Evolutionary conservation across 2,797 vertebrate species (phyloP), one percentile per base, ranked within the genome.

Genomic region (Thaleichthys pacificus): DNA sequence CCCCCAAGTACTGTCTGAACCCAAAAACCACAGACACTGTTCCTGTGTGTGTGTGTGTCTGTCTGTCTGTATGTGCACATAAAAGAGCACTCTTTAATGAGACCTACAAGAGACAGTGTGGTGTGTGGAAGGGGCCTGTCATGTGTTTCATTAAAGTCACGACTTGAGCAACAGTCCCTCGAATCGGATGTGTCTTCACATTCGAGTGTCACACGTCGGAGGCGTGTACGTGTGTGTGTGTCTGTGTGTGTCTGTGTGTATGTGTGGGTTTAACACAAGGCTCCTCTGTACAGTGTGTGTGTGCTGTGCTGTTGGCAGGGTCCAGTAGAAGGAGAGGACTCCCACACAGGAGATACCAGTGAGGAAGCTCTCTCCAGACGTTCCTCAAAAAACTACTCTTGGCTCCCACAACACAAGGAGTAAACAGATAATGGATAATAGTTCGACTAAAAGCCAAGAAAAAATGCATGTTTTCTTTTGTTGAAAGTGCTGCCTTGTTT

Each of bases 331-430:
- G 69, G n/a, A 65, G 85, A 87, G 86, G 79, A 81, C 86, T 87
- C 87, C 86, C 85, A 89, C 85, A 79, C 83, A 83, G 79, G 74
- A 84, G 79, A 88, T 83, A 86, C 71, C 76, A 84, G 81, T 79
- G 82, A 82, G n/a, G 77, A 77, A 86, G 83, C 78, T 84, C 80
- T 35, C 32, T 35, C 32, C 82, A 87, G 87, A 86, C 84, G 85
- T 51, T 87, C 80, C 80, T 89, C 63, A 81, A 83, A 80, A 81
- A 83, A 80, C 85, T 65, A 32, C 32, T 15, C 62, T 19, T 35
- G 62, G n/a, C 62, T 28, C 60, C 22, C n/a, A n/a, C n/a, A n/a
- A n/a, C 12, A 61, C 62, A 54, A 14, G 49, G 49, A 54, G 49
- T 19, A 14, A 4, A 54, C 6, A 35, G 32, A 35, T 35, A 35